A percentile compares a stretch with the other conserved stretches of the same genome.
phyloP scores from a whole-genome alignment of 2,113 vertebrate genomes.

The Cyprinodon variegatus region DNA sequence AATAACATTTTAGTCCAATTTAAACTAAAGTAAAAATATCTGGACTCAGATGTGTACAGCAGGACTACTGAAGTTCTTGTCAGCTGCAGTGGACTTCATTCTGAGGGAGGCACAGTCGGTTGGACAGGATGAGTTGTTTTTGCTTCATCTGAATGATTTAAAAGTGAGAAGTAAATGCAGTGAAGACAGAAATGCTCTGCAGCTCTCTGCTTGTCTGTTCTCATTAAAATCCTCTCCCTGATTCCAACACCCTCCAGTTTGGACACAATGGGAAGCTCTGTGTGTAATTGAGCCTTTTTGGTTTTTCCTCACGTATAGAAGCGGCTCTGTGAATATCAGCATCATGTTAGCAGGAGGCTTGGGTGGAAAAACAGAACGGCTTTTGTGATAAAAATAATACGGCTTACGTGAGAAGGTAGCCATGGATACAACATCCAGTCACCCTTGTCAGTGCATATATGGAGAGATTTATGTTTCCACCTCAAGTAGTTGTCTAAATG shows the following conservation, averaged over 20 bases:
- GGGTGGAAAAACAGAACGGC: constrained; percentile 45
- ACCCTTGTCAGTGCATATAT: constrained; percentile 67
- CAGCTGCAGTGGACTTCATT: background rate
- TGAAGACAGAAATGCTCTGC: background rate
- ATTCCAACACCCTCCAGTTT: background rate
- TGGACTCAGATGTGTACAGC: no score
- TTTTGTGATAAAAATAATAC: constrained; percentile 75
- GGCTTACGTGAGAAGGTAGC: constrained; percentile 71
- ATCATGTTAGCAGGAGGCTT: constrained; percentile 50
- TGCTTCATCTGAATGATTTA: background rate
- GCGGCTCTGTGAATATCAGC: constrained; percentile 30
- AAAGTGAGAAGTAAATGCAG: background rate
- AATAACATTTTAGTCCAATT: no score
- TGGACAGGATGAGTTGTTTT: background rate
- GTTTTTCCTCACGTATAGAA: constrained; percentile 46
- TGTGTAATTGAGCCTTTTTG: background rate
- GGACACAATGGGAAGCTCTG: background rate
- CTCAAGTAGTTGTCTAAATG: constrained; percentile 68
- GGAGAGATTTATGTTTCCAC: constrained; percentile 71
- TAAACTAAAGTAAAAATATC: no score
- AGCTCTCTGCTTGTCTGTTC: background rate
- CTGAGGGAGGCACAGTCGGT: constrained; percentile 1
- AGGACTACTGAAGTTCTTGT: background rate
- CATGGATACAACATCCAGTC: constrained; percentile 76
- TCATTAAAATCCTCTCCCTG: background rate